These are phyloP conservation scores for Echinometra lucunter DNA, from an alignment of 53 echinoderm and acorn worm genomes.

Conservation along the genomic window DNA sequence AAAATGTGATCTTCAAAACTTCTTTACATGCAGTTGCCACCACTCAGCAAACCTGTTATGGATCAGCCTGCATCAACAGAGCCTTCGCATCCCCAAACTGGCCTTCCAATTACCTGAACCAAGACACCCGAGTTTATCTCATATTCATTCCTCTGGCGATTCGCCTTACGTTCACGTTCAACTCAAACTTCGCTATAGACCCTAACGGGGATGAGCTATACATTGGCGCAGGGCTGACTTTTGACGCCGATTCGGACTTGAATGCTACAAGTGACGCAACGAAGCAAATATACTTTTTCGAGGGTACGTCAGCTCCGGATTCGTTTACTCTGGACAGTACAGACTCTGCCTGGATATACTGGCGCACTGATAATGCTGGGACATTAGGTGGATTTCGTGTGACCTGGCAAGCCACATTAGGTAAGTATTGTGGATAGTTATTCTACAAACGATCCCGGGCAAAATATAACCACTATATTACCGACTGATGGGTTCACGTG, in stretches of 20 bases:
- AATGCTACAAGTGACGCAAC: neutral
- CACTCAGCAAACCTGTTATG: slow-evolving; percentile 1
- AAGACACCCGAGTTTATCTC: neutral
- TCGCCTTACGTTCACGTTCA: neutral
- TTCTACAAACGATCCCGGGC: too few relatives aligned
- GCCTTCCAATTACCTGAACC: neutral
- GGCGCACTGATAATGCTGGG: neutral
- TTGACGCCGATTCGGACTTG: neutral
- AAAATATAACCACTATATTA: too few relatives aligned
- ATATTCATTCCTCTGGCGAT: slow-evolving; percentile 31
- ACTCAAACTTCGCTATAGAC: neutral
- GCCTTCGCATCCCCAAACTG: neutral
- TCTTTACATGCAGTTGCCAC: neutral
- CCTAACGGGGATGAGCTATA: neutral
- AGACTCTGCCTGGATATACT: neutral
- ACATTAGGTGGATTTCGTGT: neutral
- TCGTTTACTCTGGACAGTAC: neutral
- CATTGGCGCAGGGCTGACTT: slow-evolving; percentile 13
- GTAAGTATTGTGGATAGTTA: neutral
- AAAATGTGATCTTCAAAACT: neutral
- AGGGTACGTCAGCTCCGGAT: neutral
- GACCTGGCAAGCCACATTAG: neutral
- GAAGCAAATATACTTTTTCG: neutral
- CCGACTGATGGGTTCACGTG: too few relatives aligned
- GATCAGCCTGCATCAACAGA: neutral